phyloP scores from a whole-genome alignment of 2,888 invertebrate genomes.

The Drosophila suboccidentalis region DNA sequence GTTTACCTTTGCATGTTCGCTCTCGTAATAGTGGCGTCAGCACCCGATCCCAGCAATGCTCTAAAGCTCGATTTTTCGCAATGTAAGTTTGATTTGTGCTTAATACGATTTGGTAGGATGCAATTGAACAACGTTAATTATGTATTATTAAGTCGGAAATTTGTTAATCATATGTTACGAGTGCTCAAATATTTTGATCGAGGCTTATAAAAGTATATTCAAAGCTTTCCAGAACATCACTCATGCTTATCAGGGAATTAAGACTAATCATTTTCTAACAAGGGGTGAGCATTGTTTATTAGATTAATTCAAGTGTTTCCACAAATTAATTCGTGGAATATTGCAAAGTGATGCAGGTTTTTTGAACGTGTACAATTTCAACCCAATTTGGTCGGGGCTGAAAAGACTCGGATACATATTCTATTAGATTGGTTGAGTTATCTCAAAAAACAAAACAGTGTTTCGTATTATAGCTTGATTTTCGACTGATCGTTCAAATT shows the following conservation, averaged over 20 bases:
- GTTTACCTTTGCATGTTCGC: constrained; percentile 34
- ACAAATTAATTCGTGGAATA: constrained; percentile 33
- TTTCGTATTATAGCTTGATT: no score
- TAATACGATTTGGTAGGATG: constrained; percentile 18
- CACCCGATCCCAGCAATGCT: constrained; percentile 5
- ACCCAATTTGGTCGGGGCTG: no score
- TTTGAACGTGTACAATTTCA: neutral
- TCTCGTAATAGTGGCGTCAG: constrained; percentile 37
- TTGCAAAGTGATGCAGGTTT: constrained; percentile 19
- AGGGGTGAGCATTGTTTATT: constrained; percentile 3
- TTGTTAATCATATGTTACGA: neutral
- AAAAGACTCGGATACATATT: no score
- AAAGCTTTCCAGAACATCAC: neutral
- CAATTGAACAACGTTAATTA: constrained; percentile 7
- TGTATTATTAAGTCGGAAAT: constrained; percentile 4
- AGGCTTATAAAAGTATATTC: neutral
- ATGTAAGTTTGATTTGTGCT: constrained; percentile 52
- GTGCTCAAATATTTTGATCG: neutral
- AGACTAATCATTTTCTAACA: neutral
- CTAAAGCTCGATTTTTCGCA: constrained; percentile 35
- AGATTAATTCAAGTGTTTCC: constrained; percentile 29
- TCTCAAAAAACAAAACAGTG: no score
- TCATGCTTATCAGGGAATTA: constrained; percentile 3
- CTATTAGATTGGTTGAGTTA: no score
- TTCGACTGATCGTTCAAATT: no score